Evolutionary conservation across 2,113 vertebrate genomes (phyloP).

Genomic region (Oryctolagus cuniculus): DNA sequence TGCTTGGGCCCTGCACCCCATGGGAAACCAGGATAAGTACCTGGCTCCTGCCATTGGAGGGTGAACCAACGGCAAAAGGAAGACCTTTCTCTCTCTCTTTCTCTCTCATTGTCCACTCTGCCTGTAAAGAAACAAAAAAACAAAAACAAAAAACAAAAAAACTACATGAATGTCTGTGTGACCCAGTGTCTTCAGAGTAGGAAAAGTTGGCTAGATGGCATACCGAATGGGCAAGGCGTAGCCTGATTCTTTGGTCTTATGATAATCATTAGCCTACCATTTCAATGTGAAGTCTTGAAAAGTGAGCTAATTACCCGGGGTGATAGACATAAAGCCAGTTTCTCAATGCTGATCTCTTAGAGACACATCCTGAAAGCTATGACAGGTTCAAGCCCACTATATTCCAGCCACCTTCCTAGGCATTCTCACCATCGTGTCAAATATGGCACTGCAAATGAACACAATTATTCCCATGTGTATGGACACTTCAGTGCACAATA

Average conservation of each 20-base stretch:
- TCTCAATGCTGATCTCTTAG: neutral
- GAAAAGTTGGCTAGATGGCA: neutral
- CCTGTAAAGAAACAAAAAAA: no score
- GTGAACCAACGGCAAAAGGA: no score
- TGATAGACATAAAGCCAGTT: neutral
- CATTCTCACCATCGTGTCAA: constrained; percentile 27
- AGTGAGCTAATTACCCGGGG: neutral
- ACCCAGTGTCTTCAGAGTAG: neutral
- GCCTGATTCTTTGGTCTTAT: neutral
- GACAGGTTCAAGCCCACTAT: neutral
- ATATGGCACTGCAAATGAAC: neutral
- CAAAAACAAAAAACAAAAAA: no score
- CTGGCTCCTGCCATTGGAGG: no score
- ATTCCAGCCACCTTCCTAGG: neutral
- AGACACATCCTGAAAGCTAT: neutral
- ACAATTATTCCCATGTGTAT: constrained; percentile 10
- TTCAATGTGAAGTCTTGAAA: constrained; percentile 21
- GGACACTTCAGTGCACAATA: constrained; percentile 62
- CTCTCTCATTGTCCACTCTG: no score
- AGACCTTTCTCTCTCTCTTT: no score
- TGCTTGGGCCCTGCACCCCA: no score
- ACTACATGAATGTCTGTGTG: neutral
- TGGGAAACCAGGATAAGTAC: no score
- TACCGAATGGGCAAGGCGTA: neutral
- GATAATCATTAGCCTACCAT: neutral